Evolutionary conservation across 2,113 vertebrate genomes (phyloP).

Genomic region (Todiramphus saurophagus): DNA sequence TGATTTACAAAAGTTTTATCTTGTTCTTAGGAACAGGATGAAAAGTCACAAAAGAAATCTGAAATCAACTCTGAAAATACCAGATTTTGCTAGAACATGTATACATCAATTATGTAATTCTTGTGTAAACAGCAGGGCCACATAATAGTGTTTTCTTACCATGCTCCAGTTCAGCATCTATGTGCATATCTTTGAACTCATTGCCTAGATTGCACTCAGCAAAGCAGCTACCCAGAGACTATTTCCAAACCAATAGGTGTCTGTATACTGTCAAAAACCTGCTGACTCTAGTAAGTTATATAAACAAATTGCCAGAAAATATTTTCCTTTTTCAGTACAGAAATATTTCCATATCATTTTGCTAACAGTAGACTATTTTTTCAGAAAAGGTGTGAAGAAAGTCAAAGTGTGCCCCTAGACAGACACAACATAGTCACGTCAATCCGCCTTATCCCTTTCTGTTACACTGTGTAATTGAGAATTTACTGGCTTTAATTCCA

Average conservation of each 20-base stretch:
- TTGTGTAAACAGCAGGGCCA: neutral
- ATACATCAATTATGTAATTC: neutral
- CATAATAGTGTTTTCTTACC: neutral
- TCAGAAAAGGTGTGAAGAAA: neutral
- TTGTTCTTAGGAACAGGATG: neutral
- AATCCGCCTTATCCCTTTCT: neutral
- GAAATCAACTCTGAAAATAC: neutral
- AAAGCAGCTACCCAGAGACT: neutral
- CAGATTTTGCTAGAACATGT: neutral
- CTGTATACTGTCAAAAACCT: neutral
- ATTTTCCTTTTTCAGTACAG: neutral
- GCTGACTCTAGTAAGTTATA: neutral
- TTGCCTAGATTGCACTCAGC: neutral
- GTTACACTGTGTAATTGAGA: neutral
- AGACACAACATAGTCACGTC: neutral
- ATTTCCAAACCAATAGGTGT: neutral
- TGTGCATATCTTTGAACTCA: rapidly evolving
- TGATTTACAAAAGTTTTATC: neutral
- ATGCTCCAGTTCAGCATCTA: neutral
- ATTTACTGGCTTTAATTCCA: neutral
- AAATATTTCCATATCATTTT: neutral
- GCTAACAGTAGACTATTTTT: neutral
- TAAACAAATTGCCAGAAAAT: neutral
- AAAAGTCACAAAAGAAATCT: neutral
- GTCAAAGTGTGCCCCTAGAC: neutral